Evolutionary conservation across 2,113 vertebrate species (phyloP), one percentile per base, ranked within the genome.

Genomic region (Xyliphius kryptos): DNA sequence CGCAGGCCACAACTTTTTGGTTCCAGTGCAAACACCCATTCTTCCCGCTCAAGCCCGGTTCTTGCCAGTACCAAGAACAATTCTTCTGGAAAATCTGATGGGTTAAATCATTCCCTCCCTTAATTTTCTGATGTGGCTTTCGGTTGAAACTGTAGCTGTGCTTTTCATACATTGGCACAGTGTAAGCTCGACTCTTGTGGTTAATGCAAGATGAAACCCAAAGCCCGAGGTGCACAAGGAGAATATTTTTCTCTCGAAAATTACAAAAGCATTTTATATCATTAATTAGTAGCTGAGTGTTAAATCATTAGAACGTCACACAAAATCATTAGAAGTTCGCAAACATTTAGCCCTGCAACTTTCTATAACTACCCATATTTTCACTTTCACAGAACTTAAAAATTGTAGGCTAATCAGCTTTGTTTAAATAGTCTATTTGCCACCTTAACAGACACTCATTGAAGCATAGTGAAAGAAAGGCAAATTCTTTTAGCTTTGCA

Each of bases 21-120:
- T 38, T 68, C 61, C 69, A 71, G 68, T 65, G 36, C 54, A 69
- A 62, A 65, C 48, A 48, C 50, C 19, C 38, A 15, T 55, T 47
- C 40, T 66, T 62, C 61, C 61, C 63, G 46, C 65, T 63, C 36
- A 41, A 61, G 63, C 15, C 5, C 36, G n/a, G 17, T 16, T 0
- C 1, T 21, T 53, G 55, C 74, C 70, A 75, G 53, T 26, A 21
- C 51, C 63, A 20, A 19, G 50, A 68, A 61, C 22, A 20, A 17
- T 61, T 61, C 46, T 43, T 16, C 9, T 47, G 63, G 67, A 69
- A 75, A 69, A 52, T 55, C 14, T 57, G 19, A 69, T 54, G 32
- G 16, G 48, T 12, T 56, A 19, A 56, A 65, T 15, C 48, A 19
- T 64, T 63, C 51, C 37, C 66, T 22, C 48, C 51, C 46, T 72